Evolutionary conservation across 2,113 vertebrate species (phyloP), one percentile per base, ranked within the genome.

Genomic region (Verasper variegatus): DNA sequence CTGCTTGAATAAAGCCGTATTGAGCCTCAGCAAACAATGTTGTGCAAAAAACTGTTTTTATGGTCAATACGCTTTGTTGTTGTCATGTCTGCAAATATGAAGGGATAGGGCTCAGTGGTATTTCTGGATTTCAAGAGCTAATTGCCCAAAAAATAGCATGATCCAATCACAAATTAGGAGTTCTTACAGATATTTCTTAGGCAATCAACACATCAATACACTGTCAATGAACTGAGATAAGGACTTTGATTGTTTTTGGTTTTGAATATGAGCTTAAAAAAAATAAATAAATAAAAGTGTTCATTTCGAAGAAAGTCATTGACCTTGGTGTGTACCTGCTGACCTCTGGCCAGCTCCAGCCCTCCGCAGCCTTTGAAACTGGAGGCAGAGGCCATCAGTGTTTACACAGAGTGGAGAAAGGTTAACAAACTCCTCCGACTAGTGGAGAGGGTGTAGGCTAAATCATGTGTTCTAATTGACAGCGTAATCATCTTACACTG

Each of bases 391-490:
- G 84, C 37, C 75, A 56, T 27, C 47, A 4, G 52, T 68, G 76
- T 89, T 88, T 81, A 62, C 83, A 56, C 2, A 15, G 78, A 68
- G 59, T 63, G 61, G 49, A 83, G 47, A 74, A 55, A 88, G 86
- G 89, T 85, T 88, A 86, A 83, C 85, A 63, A 82, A 86, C 4
- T 77, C 79, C 84, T 81, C 59, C 7, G 68, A 87, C n/a, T 76
- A 68, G 57, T 0, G 10, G 70, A 74, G 68, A 68, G 40, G 56
- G 45, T 74, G 71, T 3, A 6, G 71, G 72, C 78, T 85, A 83
- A 86, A 81, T 81, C 74, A 49, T 77, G 65, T 20, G 73, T 83
- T 71, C 76, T 89, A 90, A 91, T 78, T 88, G 89, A 92, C 79
- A 61, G 72, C 15, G 40, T 83, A 83, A 88, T 92, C 82, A 89